These are phyloP conservation scores for Mimas tiliae DNA, from an alignment of 2,888 invertebrate species.

Conservation along the genomic window DNA sequence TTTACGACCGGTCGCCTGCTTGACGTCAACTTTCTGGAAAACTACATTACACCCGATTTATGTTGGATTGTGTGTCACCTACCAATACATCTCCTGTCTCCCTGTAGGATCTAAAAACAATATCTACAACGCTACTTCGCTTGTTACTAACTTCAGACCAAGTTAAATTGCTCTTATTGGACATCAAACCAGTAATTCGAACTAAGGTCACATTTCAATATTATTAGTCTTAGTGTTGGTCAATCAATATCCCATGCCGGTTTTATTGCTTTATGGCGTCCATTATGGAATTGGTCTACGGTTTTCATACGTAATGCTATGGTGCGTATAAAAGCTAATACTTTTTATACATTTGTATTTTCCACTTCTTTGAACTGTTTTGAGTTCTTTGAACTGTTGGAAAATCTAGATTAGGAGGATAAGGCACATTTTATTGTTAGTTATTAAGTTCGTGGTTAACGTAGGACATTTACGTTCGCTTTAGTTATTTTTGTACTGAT, in stretches of 20 bases:
- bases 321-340: background rate
- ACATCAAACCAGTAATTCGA: background rate
- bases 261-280: slow-evolving; percentile 11
- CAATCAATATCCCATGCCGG: slow-evolving; percentile 15
- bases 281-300: slow-evolving; percentile 14
- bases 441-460: background rate
- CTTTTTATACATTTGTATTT: no score
- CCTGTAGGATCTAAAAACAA: no score
- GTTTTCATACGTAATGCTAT: background rate
- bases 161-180: no score
- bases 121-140: no score
- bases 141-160: no score
- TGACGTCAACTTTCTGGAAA: no score
- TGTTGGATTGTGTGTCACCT: no score
- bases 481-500: background rate
- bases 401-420: background rate
- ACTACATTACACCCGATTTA: no score
- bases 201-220: background rate
- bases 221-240: background rate
- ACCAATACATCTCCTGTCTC: no score
- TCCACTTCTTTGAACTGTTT: background rate
- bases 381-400: background rate
- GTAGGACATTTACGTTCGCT: background rate
- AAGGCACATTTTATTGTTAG: background rate
- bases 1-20: no score